Evolutionary conservation across 2,797 vertebrate species (phyloP).

Genomic region (Sitta carolinensis): DNA sequence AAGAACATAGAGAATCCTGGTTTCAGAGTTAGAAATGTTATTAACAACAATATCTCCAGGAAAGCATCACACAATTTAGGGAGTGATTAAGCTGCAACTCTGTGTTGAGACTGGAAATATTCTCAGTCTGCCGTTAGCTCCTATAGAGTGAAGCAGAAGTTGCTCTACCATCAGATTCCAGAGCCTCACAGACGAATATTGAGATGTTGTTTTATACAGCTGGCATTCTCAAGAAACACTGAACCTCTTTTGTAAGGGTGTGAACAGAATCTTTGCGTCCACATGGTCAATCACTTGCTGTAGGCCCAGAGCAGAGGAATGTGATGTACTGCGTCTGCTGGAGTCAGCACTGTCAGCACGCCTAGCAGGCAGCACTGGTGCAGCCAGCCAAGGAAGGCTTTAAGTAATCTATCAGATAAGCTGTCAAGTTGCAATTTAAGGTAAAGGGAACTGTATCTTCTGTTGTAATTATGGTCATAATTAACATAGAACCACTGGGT

Average conservation of each 20-base stretch:
- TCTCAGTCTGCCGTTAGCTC: not conserved
- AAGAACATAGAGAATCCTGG: conserved; percentile 18
- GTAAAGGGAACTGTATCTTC: not conserved
- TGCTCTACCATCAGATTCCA: not conserved
- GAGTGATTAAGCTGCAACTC: not conserved
- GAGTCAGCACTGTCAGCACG: not conserved
- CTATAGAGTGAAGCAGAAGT: not conserved
- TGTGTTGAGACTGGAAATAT: not conserved
- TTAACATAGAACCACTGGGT: not conserved
- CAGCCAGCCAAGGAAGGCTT: not conserved
- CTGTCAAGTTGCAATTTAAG: not conserved
- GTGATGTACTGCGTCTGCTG: not conserved
- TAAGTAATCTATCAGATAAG: not conserved
- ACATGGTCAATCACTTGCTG: not conserved
- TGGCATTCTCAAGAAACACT: not conserved
- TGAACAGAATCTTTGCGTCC: not conserved
- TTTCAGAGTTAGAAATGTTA: conserved; percentile 30
- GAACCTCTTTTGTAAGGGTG: not conserved
- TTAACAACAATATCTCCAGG: not conserved
- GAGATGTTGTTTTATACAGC: not conserved
- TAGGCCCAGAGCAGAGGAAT: not conserved
- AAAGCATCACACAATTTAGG: not conserved
- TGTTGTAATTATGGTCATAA: not conserved
- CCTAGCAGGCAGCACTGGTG: not conserved
- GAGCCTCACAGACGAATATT: not conserved